Evolutionary conservation across 2,888 invertebrate genomes (phyloP).

Genomic region (Hofmannophila pseudospretella): DNA sequence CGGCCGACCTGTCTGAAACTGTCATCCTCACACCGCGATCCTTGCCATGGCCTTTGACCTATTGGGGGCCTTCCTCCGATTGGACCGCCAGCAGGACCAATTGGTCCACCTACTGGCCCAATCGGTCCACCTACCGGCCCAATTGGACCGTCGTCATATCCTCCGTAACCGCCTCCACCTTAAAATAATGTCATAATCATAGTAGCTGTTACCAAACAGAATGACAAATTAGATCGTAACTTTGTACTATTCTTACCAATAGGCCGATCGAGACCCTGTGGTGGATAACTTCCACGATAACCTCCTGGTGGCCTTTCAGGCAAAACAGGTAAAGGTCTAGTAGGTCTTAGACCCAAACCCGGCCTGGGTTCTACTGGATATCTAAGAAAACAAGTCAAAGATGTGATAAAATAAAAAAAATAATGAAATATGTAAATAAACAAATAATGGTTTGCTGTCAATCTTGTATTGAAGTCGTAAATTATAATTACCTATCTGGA

Average conservation of each 20-base stretch:
- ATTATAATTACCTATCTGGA: conserved; percentile 30
- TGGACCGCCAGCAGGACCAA: conserved; percentile 45
- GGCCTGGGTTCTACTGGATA: conserved; percentile 66
- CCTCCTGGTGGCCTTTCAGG: conserved; percentile 68
- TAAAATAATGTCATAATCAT: conserved; percentile 2
- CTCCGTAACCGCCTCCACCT: conserved; percentile 52
- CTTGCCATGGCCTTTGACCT: conserved; percentile 60
- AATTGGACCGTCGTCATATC: conserved; percentile 31
- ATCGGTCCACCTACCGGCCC: conserved; percentile 31
- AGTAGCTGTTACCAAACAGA: no score
- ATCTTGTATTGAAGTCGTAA: neutral
- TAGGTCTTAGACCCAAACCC: conserved; percentile 51
- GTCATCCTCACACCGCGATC: conserved; percentile 88
- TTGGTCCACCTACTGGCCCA: conserved; percentile 49
- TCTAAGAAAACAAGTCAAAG: conserved; percentile 28
- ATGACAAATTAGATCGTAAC: no score
- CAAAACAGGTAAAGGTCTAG: conserved; percentile 21
- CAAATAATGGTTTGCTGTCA: no score
- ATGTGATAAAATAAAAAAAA: no score
- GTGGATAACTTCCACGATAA: conserved; percentile 72
- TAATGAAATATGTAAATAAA: no score
- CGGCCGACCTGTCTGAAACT: conserved; percentile 90
- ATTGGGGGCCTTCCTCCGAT: conserved; percentile 46
- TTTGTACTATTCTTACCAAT: no score
- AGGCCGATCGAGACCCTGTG: conserved; percentile 58